phyloP scores from a whole-genome alignment of 1,140 invertebrate species.

The Araneus ventricosus region DNA sequence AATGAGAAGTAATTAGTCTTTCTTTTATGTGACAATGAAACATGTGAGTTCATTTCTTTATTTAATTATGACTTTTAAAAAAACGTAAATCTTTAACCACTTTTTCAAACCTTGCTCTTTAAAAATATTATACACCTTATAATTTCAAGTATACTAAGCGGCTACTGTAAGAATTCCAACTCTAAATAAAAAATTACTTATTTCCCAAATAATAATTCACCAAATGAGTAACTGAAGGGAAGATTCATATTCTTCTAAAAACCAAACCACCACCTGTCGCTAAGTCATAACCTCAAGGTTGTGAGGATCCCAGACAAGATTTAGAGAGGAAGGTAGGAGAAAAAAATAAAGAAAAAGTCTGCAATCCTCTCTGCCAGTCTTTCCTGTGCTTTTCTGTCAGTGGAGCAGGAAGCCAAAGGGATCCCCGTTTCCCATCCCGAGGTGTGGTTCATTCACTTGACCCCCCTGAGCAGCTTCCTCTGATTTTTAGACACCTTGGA shows the following conservation, averaged over 20 bases:
- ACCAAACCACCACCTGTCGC: constrained; percentile 41
- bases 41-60: no score
- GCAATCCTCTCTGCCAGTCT: not conserved
- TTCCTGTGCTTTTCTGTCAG: constrained; percentile 68
- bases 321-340: not conserved
- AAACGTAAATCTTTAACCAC: no score
- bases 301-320: not conserved
- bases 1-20: no score
- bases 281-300: constrained; percentile 51
- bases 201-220: not conserved
- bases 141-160: no score
- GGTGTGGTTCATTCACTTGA: constrained; percentile 73
- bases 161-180: no score
- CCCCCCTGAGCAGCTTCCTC: constrained; percentile 19
- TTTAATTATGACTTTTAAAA: no score
- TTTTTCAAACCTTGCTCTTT: no score
- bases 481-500: constrained; percentile 60
- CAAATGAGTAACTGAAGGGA: not conserved
- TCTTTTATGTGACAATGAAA: no score
- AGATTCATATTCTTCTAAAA: not conserved
- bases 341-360: constrained; percentile 6
- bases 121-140: no score
- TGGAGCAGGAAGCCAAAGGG: constrained; percentile 71
- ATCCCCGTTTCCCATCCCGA: constrained; percentile 52
- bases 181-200: not conserved